phyloP scores from a whole-genome alignment of 2,113 vertebrate species.

The Phrynosoma blainvillii region DNA sequence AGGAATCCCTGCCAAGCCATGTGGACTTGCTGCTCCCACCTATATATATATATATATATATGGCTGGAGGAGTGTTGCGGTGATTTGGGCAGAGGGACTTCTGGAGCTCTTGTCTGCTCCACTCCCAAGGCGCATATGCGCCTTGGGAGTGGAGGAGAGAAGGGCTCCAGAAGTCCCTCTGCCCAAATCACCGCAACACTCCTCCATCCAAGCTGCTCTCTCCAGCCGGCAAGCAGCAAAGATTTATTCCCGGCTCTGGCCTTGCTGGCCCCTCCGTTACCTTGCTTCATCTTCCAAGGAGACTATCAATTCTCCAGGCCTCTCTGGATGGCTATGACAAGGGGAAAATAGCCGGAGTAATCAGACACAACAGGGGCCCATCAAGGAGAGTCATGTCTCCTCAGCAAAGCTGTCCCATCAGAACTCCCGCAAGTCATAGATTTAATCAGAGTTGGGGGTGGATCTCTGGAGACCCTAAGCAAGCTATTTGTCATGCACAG shows the following conservation, averaged over 20 bases:
- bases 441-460: slow-evolving; percentile 37
- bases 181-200: too few relatives aligned
- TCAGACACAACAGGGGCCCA: slow-evolving; percentile 51
- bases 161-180: not conserved
- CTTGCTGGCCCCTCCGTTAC: slow-evolving; percentile 18
- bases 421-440: slow-evolving; percentile 52
- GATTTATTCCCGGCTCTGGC: not conserved
- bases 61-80: too few relatives aligned
- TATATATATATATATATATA: too few relatives aligned
- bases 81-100: too few relatives aligned
- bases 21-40: too few relatives aligned
- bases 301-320: slow-evolving; percentile 22
- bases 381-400: slow-evolving; percentile 28
- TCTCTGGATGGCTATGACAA: slow-evolving; percentile 46
- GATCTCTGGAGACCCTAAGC: slow-evolving; percentile 43
- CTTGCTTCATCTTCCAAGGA: slow-evolving; percentile 34
- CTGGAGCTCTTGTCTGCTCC: not conserved
- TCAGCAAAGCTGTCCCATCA: slow-evolving; percentile 34
- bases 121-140: too few relatives aligned
- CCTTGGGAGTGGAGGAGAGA: too few relatives aligned
- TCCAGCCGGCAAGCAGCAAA: not conserved
- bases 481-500: slow-evolving; percentile 46
- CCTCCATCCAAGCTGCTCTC: not conserved
- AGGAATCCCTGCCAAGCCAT: slow-evolving; percentile 13
- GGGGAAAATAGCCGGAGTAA: slow-evolving; percentile 53